A percentile compares a stretch with the other conserved stretches of the same genome.
These are phyloP conservation scores for Lithosia quadra DNA, from an alignment of 2,888 invertebrate genomes.

Conservation along the genomic window DNA sequence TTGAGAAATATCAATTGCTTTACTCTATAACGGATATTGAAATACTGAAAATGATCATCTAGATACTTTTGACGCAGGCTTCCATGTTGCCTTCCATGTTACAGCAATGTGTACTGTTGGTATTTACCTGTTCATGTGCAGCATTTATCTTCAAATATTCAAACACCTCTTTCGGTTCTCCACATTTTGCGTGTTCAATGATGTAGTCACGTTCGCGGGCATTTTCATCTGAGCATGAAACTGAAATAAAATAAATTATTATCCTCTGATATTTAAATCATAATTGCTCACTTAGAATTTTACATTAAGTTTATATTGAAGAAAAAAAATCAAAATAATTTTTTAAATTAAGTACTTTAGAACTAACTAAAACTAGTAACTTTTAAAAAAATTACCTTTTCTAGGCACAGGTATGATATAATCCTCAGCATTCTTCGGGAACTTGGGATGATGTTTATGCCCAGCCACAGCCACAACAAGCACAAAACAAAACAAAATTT, in stretches of 20 bases:
- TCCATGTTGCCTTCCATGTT: background rate
- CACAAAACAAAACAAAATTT: slow-evolving; percentile 70
- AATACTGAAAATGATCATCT: too few relatives aligned
- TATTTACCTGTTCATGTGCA: slow-evolving; percentile 72
- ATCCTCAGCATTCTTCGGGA: slow-evolving; percentile 62
- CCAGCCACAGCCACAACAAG: slow-evolving; percentile 66
- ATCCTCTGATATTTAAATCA: slow-evolving; percentile 7
- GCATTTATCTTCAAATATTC: slow-evolving; percentile 67
- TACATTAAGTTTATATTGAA: background rate
- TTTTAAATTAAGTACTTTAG: background rate
- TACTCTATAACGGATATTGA: too few relatives aligned
- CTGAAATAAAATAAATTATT: slow-evolving; percentile 59
- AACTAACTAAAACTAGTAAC: too few relatives aligned
- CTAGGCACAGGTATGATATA: slow-evolving; percentile 58
- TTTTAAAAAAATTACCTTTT: slow-evolving; percentile 64
- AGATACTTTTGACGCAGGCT: too few relatives aligned
- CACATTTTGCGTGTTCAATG: slow-evolving; percentile 76
- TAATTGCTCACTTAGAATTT: background rate
- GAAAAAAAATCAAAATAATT: background rate
- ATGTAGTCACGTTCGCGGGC: slow-evolving; percentile 67
- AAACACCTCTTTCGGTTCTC: slow-evolving; percentile 78
- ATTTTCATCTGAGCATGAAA: slow-evolving; percentile 68
- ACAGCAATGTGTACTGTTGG: too few relatives aligned
- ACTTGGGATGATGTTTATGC: slow-evolving; percentile 72
- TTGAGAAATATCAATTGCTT: too few relatives aligned